phyloP scores from a whole-genome alignment of 92 coral and sea anemone species.

The Epizoanthus stellaris region DNA sequence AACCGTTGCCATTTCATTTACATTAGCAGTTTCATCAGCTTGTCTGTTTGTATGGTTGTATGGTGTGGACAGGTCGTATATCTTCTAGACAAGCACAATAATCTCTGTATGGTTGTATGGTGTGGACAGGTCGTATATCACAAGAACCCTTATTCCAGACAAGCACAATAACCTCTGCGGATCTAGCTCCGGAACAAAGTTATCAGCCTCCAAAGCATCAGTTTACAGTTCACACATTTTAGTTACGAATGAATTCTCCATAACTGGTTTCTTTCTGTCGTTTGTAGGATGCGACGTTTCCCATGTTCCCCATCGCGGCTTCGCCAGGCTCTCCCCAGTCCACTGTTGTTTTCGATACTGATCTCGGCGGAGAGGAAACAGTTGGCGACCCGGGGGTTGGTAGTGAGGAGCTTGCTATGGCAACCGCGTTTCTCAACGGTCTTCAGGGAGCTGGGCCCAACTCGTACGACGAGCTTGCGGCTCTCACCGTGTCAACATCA shows the following conservation, averaged over 20 bases:
- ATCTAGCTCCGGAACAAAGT: no score
- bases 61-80: no score
- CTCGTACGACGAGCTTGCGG: background rate
- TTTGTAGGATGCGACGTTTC: constrained; percentile 24
- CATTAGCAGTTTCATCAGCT: no score
- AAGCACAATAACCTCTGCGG: no score
- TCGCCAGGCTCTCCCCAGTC: constrained; percentile 29
- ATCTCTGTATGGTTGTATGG: no score
- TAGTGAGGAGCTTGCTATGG: constrained; percentile 51
- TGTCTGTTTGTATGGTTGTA: no score
- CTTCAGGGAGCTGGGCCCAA: constrained; percentile 47
- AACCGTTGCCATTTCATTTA: no score
- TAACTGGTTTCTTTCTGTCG: background rate
- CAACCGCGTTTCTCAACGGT: constrained; percentile 59
- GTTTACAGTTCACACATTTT: no score
- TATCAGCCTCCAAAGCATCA: no score
- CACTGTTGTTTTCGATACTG: constrained; percentile 22
- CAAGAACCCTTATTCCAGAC: no score
- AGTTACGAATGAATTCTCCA: background rate
- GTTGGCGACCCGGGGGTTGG: constrained; percentile 25
- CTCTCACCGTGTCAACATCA: constrained; percentile 7
- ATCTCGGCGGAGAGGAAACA: constrained; percentile 36
- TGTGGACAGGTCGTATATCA: no score
- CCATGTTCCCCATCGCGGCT: constrained; percentile 2
- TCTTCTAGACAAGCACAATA: no score